Base-by-base conservation (phyloP, 2,113 vertebrate species). In the Micronisus gabar region DNA sequence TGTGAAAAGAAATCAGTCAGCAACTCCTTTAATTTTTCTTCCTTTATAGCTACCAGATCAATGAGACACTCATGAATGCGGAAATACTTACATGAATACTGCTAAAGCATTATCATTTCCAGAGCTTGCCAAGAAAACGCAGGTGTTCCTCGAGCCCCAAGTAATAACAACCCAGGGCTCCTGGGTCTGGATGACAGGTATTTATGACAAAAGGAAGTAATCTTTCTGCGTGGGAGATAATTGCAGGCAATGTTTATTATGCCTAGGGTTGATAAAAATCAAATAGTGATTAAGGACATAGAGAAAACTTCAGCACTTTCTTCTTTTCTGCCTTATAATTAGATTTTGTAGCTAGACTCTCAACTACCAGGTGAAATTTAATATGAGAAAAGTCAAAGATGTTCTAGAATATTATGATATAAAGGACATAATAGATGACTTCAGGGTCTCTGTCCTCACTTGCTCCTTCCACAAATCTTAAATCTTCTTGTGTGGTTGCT, bases 181-280 rank as follows among this genome's bases (percentile, higher is more conserved):
- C 70, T 80, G 94, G 73, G 45, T 38, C 81, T 80, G 91, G 34
- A 43, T 91, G 86, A 58, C 74, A 92, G 81, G 58, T 45, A 94
- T 76, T 94, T 74, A 67, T 94, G 89, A 72, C 91, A 82, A 91
- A 93, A 81, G 91, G 73, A 94, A 79, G 29, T 32, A n/a, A 70
- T 91, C 84, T 91, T 82, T 73, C 83, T 93, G 81, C 4, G 10
- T 61, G 91, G 81, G 93, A 91, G 91, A 84, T 87, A 93, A 94
- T 94, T 93, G 81, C 89, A 76, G 89, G 58, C 2, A 27, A 91
- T 82, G 81, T 82, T 97, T 91, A 36, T 84, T 85, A 84, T 73
- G 63, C 86, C 86, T 91, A 45, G 73, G 70, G 48, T 89, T 95
- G 93, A 95, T 87, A 66, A 93, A 96, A 95, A 95, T 95, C 95